Evolutionary conservation across 1,140 invertebrate species (phyloP).

Genomic region (Aphelenchoides besseyi): DNA sequence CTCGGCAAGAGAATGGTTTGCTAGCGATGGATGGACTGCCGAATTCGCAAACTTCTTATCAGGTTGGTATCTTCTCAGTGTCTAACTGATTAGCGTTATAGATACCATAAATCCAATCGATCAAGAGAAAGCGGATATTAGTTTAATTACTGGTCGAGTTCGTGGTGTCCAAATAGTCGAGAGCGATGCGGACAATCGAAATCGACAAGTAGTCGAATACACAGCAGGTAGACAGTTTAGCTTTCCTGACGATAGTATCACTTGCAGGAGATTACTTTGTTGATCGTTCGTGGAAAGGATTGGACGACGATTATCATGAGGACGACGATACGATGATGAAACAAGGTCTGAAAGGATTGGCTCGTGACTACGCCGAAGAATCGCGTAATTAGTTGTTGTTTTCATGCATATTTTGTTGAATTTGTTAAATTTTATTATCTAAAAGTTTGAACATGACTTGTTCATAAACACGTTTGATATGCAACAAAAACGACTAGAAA

Average conservation of each 20-base stretch:
- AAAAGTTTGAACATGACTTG: background rate
- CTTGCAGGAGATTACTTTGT: slow-evolving; percentile 45
- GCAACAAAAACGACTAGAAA: slow-evolving; percentile 2
- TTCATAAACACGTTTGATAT: background rate
- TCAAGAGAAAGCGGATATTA: slow-evolving; percentile 34
- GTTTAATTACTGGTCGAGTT: slow-evolving; percentile 34
- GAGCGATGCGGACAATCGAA: background rate
- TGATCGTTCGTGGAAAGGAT: slow-evolving; percentile 49
- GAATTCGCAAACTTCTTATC: slow-evolving; percentile 36
- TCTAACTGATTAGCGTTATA: slow-evolving; percentile 25
- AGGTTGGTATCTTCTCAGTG: slow-evolving; percentile 21
- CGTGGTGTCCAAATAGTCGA: slow-evolving; percentile 19
- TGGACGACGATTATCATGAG: slow-evolving; percentile 34
- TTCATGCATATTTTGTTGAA: slow-evolving; percentile 2
- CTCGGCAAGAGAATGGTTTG: slow-evolving; percentile 34
- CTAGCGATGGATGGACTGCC: slow-evolving; percentile 45
- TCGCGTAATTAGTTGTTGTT: slow-evolving; percentile 2
- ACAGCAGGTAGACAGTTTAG: slow-evolving; percentile 31
- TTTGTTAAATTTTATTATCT: background rate
- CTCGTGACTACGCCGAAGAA: slow-evolving; percentile 26
- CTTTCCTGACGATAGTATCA: background rate
- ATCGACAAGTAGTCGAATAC: slow-evolving; percentile 37
- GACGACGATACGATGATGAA: slow-evolving; percentile 24
- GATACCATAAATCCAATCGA: slow-evolving; percentile 24
- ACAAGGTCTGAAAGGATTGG: slow-evolving; percentile 39